Conservation (phyloP, 2,888 invertebrate genomes). For the Holacanthella duospinosa region DNA sequence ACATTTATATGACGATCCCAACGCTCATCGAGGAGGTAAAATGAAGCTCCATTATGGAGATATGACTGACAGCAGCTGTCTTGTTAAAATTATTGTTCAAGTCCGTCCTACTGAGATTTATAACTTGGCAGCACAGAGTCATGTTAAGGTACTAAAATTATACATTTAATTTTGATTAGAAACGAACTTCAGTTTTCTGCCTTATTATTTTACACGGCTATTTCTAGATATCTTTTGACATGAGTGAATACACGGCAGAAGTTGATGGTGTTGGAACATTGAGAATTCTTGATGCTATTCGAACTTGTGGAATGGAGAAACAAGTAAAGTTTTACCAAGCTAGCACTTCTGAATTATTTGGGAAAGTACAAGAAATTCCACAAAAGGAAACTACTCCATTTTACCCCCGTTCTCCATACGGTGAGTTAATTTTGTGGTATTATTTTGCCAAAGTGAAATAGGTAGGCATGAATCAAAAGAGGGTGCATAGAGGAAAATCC, state of each 20-base stretch:
- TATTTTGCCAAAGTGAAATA: background rate
- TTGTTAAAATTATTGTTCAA: constrained; percentile 71
- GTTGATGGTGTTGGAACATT: constrained; percentile 92
- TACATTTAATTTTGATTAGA: constrained; percentile 1
- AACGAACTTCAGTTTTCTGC: background rate
- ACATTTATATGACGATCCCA: constrained; percentile 85
- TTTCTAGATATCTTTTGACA: constrained; percentile 74
- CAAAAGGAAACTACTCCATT: constrained; percentile 92
- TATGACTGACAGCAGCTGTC: constrained; percentile 92
- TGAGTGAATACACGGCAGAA: constrained; percentile 98
- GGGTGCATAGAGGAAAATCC: no score
- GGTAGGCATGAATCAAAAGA: no score
- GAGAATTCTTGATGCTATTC: constrained; percentile 78
- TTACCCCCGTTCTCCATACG: constrained; percentile 92
- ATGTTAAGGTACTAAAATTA: constrained; percentile 82
- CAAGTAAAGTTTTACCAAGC: constrained; percentile 85
- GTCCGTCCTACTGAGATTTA: constrained; percentile 86
- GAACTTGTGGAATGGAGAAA: constrained; percentile 73
- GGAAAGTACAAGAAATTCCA: constrained; percentile 82
- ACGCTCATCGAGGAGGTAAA: constrained; percentile 71
- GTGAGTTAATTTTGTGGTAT: constrained; percentile 50
- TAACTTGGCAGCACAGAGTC: constrained; percentile 96
- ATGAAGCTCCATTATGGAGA: constrained; percentile 98
- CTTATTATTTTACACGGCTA: background rate
- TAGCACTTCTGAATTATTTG: constrained; percentile 89